Evolutionary conservation across 2,797 vertebrate species (phyloP).

Genomic region (Cryptoblepharus egeriae): DNA sequence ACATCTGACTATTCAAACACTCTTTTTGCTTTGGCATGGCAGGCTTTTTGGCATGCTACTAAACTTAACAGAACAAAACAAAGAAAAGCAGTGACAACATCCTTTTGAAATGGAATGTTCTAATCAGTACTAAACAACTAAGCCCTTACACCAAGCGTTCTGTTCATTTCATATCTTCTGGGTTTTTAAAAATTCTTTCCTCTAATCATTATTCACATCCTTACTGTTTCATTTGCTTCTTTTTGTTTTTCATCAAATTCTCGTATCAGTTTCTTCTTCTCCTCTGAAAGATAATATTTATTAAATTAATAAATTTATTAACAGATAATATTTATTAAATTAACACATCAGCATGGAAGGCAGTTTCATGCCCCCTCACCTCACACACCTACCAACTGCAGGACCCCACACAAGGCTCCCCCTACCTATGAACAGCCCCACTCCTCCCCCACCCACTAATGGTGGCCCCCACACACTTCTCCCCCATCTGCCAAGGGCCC

Average conservation of each 20-base stretch:
- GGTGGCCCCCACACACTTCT: no score
- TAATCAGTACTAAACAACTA: background rate
- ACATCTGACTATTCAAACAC: background rate
- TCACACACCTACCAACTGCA: no score
- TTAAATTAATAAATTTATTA: conserved; percentile 44
- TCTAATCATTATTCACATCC: background rate
- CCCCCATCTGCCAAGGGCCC: no score
- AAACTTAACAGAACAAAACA: background rate
- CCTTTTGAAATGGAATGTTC: background rate
- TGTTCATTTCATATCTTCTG: background rate
- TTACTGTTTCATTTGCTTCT: conserved; percentile 94
- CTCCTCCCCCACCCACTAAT: no score
- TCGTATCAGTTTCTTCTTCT: conserved; percentile 90
- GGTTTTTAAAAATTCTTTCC: background rate
- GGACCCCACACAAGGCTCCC: no score
- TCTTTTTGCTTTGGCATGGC: background rate
- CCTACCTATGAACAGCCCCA: no score
- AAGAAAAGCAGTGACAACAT: background rate
- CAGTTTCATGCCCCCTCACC: background rate
- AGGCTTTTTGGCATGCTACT: no score
- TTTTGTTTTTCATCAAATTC: conserved; percentile 91
- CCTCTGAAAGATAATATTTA: conserved; percentile 79
- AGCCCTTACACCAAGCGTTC: background rate
- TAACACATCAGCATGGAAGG: conserved; percentile 5
- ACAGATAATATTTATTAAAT: background rate